A percentile compares a stretch with the other conserved stretches of the same genome.
These are phyloP conservation scores for Knipowitschia caucasica DNA, from an alignment of 2,797 vertebrate genomes.

Conservation along the genomic window DNA sequence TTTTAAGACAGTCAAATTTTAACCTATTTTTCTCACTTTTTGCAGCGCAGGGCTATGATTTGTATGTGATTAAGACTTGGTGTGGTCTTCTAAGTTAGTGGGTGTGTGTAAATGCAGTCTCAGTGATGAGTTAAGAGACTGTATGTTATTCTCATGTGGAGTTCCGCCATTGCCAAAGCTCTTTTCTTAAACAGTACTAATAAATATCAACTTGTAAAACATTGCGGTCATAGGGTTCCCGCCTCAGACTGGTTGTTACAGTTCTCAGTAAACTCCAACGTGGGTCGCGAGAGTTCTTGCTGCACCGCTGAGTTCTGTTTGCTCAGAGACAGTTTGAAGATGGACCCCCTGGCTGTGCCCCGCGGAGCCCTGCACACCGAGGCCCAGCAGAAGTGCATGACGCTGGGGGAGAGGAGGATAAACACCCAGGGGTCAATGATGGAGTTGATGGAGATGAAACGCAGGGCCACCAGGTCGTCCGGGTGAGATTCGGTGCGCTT, in stretches of 20 bases:
- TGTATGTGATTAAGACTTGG: background rate
- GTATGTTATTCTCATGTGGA: background rate
- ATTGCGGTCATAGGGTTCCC: constrained; percentile 27
- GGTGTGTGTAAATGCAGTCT: background rate
- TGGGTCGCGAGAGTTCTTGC: constrained; percentile 29
- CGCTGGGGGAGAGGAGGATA: constrained; percentile 83
- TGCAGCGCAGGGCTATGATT: too few species aligned
- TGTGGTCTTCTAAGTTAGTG: background rate
- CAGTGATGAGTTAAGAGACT: constrained; percentile 1
- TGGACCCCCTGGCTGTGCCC: constrained; percentile 29
- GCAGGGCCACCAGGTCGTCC: constrained; percentile 79
- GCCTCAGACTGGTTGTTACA: background rate
- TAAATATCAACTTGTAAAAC: constrained; percentile 35
- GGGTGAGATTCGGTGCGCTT: background rate
- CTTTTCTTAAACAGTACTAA: constrained; percentile 4
- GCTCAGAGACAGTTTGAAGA: constrained; percentile 24
- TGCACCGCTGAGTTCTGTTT: constrained; percentile 3
- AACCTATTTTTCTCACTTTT: too few species aligned
- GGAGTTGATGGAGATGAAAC: constrained; percentile 87
- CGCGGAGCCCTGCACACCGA: constrained; percentile 56
- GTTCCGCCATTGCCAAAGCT: background rate
- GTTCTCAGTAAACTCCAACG: background rate
- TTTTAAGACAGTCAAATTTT: too few species aligned
- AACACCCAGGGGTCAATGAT: constrained; percentile 94
- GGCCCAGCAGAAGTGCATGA: constrained; percentile 79